Percentiles rank a stretch among this genome's conserved stretches.
phyloP scores from a whole-genome alignment of 1,140 invertebrate genomes.

The Hycleus cichorii region DNA sequence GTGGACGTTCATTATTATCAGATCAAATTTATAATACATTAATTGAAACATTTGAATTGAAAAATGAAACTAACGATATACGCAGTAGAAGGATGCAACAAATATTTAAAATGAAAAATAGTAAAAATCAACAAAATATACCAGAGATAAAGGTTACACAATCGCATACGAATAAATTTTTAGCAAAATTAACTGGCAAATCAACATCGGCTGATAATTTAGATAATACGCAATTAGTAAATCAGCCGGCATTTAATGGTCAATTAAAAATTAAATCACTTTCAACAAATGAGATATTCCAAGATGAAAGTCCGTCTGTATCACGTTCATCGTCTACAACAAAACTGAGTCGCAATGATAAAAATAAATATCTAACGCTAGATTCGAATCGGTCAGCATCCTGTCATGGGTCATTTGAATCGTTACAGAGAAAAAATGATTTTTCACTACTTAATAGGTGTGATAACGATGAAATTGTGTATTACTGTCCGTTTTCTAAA shows the following conservation, averaged over 20 bases:
- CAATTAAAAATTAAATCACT: constrained; percentile 35
- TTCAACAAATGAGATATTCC: constrained; percentile 37
- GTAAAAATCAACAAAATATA: constrained; percentile 25
- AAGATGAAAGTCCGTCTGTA: constrained; percentile 21
- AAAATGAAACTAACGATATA: constrained; percentile 30
- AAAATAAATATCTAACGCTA: constrained; percentile 19
- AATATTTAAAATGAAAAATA: constrained; percentile 26
- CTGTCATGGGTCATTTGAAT: constrained; percentile 34
- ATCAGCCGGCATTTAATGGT: neutral
- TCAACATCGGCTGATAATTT: constrained; percentile 42
- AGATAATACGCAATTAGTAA: constrained; percentile 15
- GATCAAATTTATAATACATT: constrained; percentile 49
- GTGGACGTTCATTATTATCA: constrained; percentile 49
- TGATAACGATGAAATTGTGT: constrained; percentile 14
- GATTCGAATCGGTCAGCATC: constrained; percentile 21
- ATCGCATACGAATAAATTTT: constrained; percentile 40
- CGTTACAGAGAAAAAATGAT: constrained; percentile 12
- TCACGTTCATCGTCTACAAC: constrained; percentile 27
- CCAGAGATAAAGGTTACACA: constrained; percentile 34
- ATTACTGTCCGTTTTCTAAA: constrained; percentile 10
- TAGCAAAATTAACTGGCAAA: constrained; percentile 41
- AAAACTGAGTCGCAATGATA: constrained; percentile 18
- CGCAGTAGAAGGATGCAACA: constrained; percentile 28
- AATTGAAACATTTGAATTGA: constrained; percentile 43
- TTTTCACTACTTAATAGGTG: no score